Conservation (phyloP, 2,888 invertebrate species). For the Neria commutata region DNA sequence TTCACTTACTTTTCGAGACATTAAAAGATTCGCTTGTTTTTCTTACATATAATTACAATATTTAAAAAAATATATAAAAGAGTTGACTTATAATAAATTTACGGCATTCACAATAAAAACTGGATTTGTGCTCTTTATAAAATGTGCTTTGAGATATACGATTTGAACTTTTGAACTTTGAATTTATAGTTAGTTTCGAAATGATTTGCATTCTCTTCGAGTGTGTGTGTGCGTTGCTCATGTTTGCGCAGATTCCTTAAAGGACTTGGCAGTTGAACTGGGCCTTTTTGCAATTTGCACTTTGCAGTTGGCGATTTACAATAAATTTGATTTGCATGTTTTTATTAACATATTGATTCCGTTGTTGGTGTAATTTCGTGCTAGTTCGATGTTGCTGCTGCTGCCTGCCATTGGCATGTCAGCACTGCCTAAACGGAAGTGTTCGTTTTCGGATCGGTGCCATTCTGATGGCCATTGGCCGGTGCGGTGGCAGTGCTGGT, state of each 20-base stretch:
- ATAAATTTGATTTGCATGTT: conserved; percentile 16
- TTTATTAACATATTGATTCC: conserved; percentile 31
- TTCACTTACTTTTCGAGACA: too few relatives aligned
- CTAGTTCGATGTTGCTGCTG: conserved; percentile 10
- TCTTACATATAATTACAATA: neutral
- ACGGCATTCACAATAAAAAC: conserved; percentile 30
- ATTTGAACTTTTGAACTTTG: conserved; percentile 23
- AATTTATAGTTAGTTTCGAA: conserved; percentile 1
- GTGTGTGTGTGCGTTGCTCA: too few relatives aligned
- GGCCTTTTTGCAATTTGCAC: neutral
- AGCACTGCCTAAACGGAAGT: conserved; percentile 52
- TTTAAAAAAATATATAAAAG: conserved; percentile 18
- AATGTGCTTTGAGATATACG: conserved; percentile 32
- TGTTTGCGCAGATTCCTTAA: conserved; percentile 24
- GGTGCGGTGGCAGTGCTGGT: conserved; percentile 28
- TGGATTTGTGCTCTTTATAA: conserved; percentile 37
- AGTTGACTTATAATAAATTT: conserved; percentile 32
- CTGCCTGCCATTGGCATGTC: neutral
- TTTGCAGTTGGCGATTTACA: conserved; percentile 15
- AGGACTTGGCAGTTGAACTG: conserved; percentile 24
- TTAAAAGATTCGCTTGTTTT: too few relatives aligned
- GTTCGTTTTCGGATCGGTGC: conserved; percentile 57
- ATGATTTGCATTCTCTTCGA: neutral
- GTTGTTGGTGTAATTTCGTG: conserved; percentile 25
- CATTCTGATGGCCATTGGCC: conserved; percentile 45